Conservation (phyloP, 1,140 invertebrate species). For the Caenorhabditis briggsae region DNA sequence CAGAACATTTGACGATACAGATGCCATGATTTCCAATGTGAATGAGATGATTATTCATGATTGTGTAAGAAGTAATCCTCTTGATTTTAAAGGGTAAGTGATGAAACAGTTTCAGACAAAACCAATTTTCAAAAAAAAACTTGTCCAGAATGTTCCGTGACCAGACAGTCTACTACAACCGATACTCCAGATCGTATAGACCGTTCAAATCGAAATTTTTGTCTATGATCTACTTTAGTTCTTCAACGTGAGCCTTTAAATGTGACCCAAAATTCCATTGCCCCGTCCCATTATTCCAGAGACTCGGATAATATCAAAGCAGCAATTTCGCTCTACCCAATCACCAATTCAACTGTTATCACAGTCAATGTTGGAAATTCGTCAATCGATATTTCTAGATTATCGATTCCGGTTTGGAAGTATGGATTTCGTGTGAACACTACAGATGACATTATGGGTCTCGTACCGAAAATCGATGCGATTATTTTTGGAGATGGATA, state of each 20-base stretch:
- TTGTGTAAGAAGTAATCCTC: neutral
- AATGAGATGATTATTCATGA: neutral
- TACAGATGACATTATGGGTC: neutral
- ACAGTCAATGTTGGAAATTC: neutral
- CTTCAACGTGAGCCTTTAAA: neutral
- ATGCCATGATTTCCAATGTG: neutral
- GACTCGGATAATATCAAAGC: neutral
- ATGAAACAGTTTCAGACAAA: neutral
- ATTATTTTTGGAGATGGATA: neutral
- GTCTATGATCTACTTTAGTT: slow-evolving; percentile 8
- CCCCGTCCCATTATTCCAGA: neutral
- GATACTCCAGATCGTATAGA: neutral
- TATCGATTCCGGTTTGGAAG: slow-evolving; percentile 3
- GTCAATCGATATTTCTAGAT: neutral
- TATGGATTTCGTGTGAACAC: neutral
- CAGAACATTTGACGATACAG: neutral
- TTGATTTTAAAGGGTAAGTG: slow-evolving; percentile 14
- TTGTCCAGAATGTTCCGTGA: slow-evolving; percentile 37
- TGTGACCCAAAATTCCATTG: neutral
- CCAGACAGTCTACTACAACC: slow-evolving; percentile 14
- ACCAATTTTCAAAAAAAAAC: too few species aligned
- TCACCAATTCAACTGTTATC: slow-evolving; percentile 2
- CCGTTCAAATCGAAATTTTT: slow-evolving; percentile 12
- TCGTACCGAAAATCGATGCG: slow-evolving; percentile 5
- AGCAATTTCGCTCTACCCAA: neutral